These are phyloP conservation scores for Acanthurus lineatus DNA, from an alignment of 2,797 vertebrate genomes.

Conservation along the genomic window DNA sequence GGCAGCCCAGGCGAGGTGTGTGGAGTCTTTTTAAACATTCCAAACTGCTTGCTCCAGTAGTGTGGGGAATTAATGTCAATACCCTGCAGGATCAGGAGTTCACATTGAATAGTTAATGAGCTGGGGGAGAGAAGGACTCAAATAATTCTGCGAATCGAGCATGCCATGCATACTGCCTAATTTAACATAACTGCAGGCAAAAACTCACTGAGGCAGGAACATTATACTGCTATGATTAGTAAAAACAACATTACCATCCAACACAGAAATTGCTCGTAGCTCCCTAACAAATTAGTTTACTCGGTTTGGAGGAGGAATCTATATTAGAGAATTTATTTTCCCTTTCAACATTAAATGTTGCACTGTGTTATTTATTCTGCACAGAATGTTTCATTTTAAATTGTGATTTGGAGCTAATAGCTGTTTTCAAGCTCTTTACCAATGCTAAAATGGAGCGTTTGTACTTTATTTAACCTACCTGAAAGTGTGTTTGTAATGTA, in stretches of 20 bases:
- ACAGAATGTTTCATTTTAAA: slow-evolving; percentile 34
- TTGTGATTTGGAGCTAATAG: slow-evolving; percentile 27
- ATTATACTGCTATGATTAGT: slow-evolving; percentile 79
- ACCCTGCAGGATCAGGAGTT: slow-evolving; percentile 82
- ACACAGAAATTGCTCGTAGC: slow-evolving; percentile 67
- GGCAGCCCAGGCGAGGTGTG: slow-evolving; percentile 46
- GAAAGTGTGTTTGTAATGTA: slow-evolving; percentile 4
- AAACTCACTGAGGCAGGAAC: slow-evolving; percentile 74
- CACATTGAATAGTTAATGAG: slow-evolving; percentile 83
- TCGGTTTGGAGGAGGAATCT: slow-evolving; percentile 50
- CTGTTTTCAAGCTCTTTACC: slow-evolving; percentile 30
- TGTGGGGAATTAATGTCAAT: slow-evolving; percentile 83
- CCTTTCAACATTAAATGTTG: slow-evolving; percentile 48
- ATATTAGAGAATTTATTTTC: slow-evolving; percentile 60
- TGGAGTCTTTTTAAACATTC: slow-evolving; percentile 68
- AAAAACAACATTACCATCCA: slow-evolving; percentile 82
- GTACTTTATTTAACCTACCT: slow-evolving; percentile 7
- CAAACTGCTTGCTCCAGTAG: slow-evolving; percentile 75
- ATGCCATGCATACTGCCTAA: slow-evolving; percentile 78
- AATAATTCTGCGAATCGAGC: slow-evolving; percentile 71
- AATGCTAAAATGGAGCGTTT: neutral
- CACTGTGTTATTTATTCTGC: slow-evolving; percentile 47
- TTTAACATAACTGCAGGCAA: slow-evolving; percentile 82
- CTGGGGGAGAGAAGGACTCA: slow-evolving; percentile 67
- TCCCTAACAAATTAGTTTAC: slow-evolving; percentile 70